A percentile compares a stretch with the other conserved stretches of the same genome.
These are phyloP conservation scores for Drosophila lacicola DNA, from an alignment of 2,888 invertebrate species.

Conservation along the genomic window DNA sequence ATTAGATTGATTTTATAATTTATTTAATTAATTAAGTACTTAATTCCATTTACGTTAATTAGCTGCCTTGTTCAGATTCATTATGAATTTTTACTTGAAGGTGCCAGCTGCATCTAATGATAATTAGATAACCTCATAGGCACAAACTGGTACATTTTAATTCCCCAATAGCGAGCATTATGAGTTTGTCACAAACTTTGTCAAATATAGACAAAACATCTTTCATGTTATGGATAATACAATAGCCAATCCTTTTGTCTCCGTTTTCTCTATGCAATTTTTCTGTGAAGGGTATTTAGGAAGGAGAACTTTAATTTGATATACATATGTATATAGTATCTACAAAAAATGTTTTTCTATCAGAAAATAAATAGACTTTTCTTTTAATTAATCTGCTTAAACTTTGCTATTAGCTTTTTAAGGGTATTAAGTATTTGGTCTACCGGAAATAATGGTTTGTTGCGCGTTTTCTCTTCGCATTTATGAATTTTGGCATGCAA, in stretches of 20 bases:
- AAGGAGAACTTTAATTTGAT: no score
- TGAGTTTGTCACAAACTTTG: not conserved
- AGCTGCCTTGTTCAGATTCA: no score
- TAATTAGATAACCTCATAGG: slow-evolving; percentile 1
- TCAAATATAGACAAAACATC: not conserved
- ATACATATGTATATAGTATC: no score
- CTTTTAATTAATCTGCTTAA: not conserved
- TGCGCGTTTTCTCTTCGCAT: not conserved
- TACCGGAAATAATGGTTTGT: not conserved
- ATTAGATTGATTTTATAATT: not conserved
- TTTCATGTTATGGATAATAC: not conserved
- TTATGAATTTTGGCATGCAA: slow-evolving; percentile 18
- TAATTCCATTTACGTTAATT: not conserved
- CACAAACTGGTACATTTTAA: not conserved
- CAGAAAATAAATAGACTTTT: no score
- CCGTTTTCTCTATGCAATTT: no score
- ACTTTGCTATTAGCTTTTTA: not conserved
- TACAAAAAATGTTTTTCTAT: no score
- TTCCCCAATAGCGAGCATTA: not conserved
- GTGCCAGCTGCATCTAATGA: slow-evolving; percentile 4
- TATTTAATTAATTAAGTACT: not conserved
- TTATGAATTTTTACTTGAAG: not conserved
- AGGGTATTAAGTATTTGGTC: not conserved
- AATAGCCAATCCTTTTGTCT: not conserved
- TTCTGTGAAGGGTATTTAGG: no score